Conservation (phyloP, 2,797 vertebrate species). For the Lagodon rhomboides region DNA sequence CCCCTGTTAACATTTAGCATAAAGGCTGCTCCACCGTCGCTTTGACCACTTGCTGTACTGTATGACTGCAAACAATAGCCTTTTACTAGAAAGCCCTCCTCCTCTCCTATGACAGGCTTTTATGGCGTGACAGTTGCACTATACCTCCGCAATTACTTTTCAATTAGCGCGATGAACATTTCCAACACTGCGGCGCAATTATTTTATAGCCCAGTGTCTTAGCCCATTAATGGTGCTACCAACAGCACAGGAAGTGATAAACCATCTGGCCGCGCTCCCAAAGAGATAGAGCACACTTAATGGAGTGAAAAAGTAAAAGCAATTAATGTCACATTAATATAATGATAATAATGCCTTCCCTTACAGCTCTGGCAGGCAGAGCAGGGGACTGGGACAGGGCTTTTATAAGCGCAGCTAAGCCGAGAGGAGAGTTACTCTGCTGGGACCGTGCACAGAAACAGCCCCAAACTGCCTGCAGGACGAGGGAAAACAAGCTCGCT, state of each 20-base stretch:
- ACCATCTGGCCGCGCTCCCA: conserved; percentile 89
- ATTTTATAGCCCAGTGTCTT: conserved; percentile 91
- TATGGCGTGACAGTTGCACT: conserved; percentile 87
- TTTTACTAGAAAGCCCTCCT: conserved; percentile 77
- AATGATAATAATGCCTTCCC: conserved; percentile 90
- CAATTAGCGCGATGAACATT: conserved; percentile 90
- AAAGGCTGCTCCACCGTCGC: conserved; percentile 57
- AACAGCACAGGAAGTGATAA: conserved; percentile 89
- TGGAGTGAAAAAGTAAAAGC: conserved; percentile 92
- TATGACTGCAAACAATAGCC: conserved; percentile 80
- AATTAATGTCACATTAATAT: conserved; percentile 93
- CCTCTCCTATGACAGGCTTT: conserved; percentile 83
- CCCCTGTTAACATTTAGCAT: conserved; percentile 72
- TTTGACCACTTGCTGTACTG: conserved; percentile 71
- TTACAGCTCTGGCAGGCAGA: conserved; percentile 79
- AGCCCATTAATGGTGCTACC: conserved; percentile 88
- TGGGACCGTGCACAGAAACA: conserved; percentile 51
- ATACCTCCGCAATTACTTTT: conserved; percentile 91
- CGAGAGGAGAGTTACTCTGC: conserved; percentile 62
- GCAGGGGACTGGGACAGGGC: conserved; percentile 68
- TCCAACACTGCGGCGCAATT: conserved; percentile 87
- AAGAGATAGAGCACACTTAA: conserved; percentile 90
- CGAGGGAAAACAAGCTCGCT: conserved; percentile 36
- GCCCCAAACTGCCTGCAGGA: conserved; percentile 48
- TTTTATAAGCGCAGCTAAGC: conserved; percentile 55